A percentile compares a stretch with the other conserved stretches of the same genome.
phyloP scores from a whole-genome alignment of 2,113 vertebrate species.

The Lasiurus cinereus region DNA sequence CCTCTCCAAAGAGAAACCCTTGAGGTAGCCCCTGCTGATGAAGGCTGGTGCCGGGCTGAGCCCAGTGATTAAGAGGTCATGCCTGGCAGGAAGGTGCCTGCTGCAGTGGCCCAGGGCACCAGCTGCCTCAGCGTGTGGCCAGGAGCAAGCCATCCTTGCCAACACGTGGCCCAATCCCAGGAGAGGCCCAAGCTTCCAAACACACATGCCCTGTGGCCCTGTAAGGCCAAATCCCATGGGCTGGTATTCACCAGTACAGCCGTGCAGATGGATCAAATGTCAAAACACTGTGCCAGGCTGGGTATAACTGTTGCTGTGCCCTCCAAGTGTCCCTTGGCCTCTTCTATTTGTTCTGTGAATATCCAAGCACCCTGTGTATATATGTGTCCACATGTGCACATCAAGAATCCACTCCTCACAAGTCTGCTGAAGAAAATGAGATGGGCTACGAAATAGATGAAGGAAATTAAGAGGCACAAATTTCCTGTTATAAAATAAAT shows the following conservation, averaged over 20 bases:
- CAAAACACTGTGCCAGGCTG: not conserved
- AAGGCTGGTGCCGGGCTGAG: slow-evolving; percentile 12
- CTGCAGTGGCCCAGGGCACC: not conserved
- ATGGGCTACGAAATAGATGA: not conserved
- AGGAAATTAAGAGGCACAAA: not conserved
- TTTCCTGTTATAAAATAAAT: not conserved
- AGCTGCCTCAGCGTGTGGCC: slow-evolving; percentile 51
- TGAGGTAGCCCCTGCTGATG: slow-evolving; percentile 4
- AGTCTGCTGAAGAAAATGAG: not conserved
- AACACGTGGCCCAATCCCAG: not conserved
- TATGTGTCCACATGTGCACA: too few relatives aligned
- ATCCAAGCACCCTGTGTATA: not conserved
- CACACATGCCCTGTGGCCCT: slow-evolving; percentile 51
- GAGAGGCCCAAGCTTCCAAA: slow-evolving; percentile 48
- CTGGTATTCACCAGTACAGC: not conserved
- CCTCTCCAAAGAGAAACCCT: slow-evolving; percentile 4
- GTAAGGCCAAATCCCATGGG: slow-evolving; percentile 42
- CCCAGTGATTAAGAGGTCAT: slow-evolving; percentile 59
- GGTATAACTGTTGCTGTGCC: not conserved
- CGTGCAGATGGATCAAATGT: not conserved
- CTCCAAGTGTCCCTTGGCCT: not conserved
- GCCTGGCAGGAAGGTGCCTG: slow-evolving; percentile 53
- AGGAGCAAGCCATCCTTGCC: slow-evolving; percentile 35
- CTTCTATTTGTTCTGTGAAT: not conserved
- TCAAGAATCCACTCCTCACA: not conserved